phyloP scores from a whole-genome alignment of 1,140 invertebrate species.

The Caenorhabditis elegans region DNA sequence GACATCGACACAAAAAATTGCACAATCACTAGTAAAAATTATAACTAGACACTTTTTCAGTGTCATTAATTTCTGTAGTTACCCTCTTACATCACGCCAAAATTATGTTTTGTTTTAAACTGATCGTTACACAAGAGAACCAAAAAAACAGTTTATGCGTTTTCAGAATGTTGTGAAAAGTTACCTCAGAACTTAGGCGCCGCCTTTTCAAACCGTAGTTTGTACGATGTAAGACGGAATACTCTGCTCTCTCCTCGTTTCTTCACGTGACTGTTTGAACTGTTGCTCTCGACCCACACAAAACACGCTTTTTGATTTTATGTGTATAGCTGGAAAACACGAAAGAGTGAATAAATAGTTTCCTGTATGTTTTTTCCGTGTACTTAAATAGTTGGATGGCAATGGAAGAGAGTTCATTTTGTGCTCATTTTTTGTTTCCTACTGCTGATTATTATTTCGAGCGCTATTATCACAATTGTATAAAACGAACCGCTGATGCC shows the following conservation, averaged over 20 bases:
- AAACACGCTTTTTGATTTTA: conserved; percentile 28
- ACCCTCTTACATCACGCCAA: no score
- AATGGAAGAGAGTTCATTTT: background rate
- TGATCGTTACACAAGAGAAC: background rate
- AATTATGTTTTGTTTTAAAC: background rate
- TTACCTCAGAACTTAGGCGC: background rate
- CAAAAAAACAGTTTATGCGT: background rate
- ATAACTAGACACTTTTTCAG: no score
- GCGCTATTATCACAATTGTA: no score
- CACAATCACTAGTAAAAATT: no score
- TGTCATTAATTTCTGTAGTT: no score
- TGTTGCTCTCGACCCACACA: background rate
- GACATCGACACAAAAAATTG: no score
- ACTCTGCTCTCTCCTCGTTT: background rate
- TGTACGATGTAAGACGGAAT: background rate
- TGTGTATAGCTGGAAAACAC: conserved; percentile 26
- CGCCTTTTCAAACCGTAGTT: background rate
- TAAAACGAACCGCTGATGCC: background rate
- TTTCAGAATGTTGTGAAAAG: background rate
- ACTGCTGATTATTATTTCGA: no score
- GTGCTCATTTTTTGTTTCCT: background rate
- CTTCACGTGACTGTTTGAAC: conserved; percentile 21
- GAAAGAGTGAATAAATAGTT: background rate
- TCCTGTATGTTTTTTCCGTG: background rate
- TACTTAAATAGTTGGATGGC: background rate